Percentiles rank a stretch among this genome's conserved stretches.
Evolutionary conservation across 2,888 invertebrate genomes (phyloP).

Genomic region (Plutella xylostella): DNA sequence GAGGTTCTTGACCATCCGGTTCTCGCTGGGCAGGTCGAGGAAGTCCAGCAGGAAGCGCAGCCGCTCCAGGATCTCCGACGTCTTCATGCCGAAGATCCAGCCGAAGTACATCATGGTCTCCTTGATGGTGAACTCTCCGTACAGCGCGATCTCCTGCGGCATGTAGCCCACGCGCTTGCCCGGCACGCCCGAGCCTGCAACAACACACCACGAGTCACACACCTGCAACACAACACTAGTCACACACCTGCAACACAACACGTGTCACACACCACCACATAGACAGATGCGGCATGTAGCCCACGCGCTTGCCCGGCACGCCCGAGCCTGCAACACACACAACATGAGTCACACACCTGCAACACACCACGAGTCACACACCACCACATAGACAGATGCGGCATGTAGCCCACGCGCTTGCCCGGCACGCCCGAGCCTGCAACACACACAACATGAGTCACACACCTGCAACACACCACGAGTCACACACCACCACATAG

Average conservation of each 20-base stretch:
- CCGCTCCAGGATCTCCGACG: conserved; percentile 82
- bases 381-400: no score
- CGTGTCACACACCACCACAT: no score
- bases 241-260: no score
- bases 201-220: no score
- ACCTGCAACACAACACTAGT: no score
- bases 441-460: no score
- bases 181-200: conserved; percentile 85
- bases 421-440: conserved; percentile 90
- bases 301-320: conserved; percentile 94
- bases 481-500: no score
- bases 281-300: conserved; percentile 99
- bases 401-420: conserved; percentile 97
- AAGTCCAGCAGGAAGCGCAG: conserved; percentile 90
- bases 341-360: no score
- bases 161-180: conserved; percentile 97
- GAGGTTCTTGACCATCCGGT: conserved; percentile 72
- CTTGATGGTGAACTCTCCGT: conserved; percentile 92
- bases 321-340: conserved; percentile 81
- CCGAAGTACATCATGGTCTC: conserved; percentile 98
- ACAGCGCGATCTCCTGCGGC: conserved; percentile 93
- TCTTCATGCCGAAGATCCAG: conserved; percentile 94
- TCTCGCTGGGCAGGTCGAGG: conserved; percentile 89
- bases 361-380: no score
- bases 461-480: no score